These are phyloP conservation scores for Lophotis ruficrista DNA, from an alignment of 2,113 vertebrate genomes.

Conservation along the genomic window DNA sequence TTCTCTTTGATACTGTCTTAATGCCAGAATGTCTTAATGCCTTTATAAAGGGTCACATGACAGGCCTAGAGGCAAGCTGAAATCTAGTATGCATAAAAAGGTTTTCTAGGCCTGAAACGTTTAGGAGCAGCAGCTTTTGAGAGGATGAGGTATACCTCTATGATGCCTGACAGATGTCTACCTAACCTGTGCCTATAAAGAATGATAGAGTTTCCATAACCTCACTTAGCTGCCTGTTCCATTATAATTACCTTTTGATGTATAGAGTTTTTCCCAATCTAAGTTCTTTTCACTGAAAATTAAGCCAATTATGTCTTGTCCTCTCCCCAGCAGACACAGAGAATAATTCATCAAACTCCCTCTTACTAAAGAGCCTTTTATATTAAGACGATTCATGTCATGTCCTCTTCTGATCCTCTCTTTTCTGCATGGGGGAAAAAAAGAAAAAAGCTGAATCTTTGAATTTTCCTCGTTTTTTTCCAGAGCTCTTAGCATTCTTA, in stretches of 20 bases:
- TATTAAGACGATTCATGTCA: not conserved
- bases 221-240: not conserved
- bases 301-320: slow-evolving; percentile 22
- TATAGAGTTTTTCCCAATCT: not conserved
- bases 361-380: not conserved
- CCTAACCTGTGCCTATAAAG: not conserved
- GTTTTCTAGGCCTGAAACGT: not conserved
- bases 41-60: not conserved
- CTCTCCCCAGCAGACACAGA: not conserved
- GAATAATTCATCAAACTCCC: slow-evolving; percentile 23
- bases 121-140: not conserved
- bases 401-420: not conserved
- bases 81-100: not conserved
- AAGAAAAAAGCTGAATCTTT: not conserved
- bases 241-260: slow-evolving; percentile 21
- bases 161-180: not conserved
- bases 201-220: not conserved
- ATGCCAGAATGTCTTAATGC: not conserved
- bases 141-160: not conserved
- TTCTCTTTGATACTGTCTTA: not conserved
- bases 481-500: not conserved
- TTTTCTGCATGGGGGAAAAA: not conserved
- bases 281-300: slow-evolving; percentile 15
- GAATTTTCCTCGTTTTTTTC: not conserved
- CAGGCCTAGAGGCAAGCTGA: not conserved